These are phyloP conservation scores for Todiramphus chloris DNA, from an alignment of 2,113 vertebrate species.

Conservation along the genomic window DNA sequence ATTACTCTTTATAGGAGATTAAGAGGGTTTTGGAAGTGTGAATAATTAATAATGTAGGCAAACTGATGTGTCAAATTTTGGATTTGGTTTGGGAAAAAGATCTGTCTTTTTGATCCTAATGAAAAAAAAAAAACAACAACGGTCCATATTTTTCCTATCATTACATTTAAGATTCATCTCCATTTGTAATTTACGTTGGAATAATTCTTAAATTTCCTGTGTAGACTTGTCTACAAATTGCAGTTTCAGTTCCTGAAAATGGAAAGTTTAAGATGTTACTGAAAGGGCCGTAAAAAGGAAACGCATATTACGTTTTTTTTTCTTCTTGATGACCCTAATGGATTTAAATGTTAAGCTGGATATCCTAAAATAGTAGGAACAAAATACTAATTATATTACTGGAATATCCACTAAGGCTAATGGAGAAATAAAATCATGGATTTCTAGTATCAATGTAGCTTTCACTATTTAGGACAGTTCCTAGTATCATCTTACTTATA, in stretches of 20 bases:
- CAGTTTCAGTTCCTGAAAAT: neutral
- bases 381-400: neutral
- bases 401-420: neutral
- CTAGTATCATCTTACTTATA: neutral
- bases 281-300: neutral
- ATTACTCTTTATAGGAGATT: neutral
- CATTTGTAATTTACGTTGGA: neutral
- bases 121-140: fast-evolving
- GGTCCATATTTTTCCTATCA: neutral
- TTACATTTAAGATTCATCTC: neutral
- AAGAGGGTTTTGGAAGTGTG: neutral
- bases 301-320: neutral
- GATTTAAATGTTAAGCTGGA: neutral
- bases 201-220: neutral
- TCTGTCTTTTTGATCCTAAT: neutral
- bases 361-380: neutral
- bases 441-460: neutral
- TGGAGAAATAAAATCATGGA: neutral
- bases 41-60: neutral
- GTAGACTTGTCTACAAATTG: neutral
- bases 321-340: neutral
- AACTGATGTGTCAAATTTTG: neutral
- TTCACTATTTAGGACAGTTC: neutral
- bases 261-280: neutral
- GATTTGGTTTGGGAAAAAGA: neutral